Conservation (phyloP, 2,888 invertebrate genomes). For the Shargacucullia verbasci region DNA sequence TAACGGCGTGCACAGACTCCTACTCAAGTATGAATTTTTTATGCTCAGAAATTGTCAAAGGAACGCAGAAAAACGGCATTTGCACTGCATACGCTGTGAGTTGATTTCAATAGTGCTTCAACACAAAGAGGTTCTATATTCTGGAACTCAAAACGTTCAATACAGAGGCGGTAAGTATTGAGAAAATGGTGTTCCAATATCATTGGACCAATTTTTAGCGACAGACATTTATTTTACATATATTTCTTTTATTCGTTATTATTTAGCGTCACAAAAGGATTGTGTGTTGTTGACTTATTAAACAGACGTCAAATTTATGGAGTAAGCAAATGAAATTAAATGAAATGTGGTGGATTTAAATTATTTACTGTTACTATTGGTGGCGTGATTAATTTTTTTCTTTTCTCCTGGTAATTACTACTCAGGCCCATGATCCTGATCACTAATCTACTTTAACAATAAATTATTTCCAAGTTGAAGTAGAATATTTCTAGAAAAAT, state of each 20-base stretch:
- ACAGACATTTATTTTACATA: constrained; percentile 31
- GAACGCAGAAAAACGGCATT: constrained; percentile 5
- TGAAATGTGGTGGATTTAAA: too few relatives aligned
- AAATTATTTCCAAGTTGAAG: too few relatives aligned
- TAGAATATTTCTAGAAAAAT: too few relatives aligned
- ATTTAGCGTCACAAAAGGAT: constrained; percentile 17
- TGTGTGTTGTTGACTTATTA: background rate
- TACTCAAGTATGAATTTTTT: background rate
- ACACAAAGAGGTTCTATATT: constrained; percentile 42
- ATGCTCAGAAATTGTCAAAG: constrained; percentile 12
- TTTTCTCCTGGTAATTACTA: too few relatives aligned
- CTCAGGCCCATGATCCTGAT: too few relatives aligned
- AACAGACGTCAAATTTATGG: background rate
- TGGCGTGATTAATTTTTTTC: too few relatives aligned
- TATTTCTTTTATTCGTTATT: constrained; percentile 30
- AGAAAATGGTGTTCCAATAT: constrained; percentile 62
- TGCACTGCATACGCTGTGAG: constrained; percentile 27
- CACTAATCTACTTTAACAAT: too few relatives aligned
- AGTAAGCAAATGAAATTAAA: too few relatives aligned
- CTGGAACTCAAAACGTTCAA: constrained; percentile 49
- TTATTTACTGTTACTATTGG: too few relatives aligned
- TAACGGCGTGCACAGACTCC: constrained; percentile 6
- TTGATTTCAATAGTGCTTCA: constrained; percentile 30
- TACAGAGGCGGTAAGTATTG: constrained; percentile 48
- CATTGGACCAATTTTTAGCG: constrained; percentile 61